Percentiles rank a stretch among this genome's conserved stretches.
These are phyloP conservation scores for Linepithema humile DNA, from an alignment of 1,140 invertebrate species.

Conservation along the genomic window DNA sequence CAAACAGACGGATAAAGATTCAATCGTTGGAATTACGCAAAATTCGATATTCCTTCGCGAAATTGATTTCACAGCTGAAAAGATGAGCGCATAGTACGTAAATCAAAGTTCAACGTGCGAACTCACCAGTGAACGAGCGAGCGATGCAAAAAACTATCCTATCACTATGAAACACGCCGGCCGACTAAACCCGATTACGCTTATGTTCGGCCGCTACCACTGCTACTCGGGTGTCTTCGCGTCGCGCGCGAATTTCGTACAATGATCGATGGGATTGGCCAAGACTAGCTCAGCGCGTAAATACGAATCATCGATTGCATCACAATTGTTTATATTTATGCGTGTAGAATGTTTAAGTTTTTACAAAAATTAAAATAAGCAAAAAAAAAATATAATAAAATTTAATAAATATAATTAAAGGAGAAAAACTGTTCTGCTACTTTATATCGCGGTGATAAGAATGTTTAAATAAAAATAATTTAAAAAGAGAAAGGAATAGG, in stretches of 20 bases:
- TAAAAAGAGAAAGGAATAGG: no score
- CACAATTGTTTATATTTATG: no score
- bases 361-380: no score
- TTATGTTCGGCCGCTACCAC: not conserved
- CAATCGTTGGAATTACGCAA: not conserved
- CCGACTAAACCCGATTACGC: slow-evolving; percentile 33
- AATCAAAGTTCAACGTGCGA: slow-evolving; percentile 31
- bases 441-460: no score
- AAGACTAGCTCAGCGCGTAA: not conserved
- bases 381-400: no score
- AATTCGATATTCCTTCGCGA: slow-evolving; percentile 9
- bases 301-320: slow-evolving; percentile 20
- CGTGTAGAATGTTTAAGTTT: no score
- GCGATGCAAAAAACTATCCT: not conserved
- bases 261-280: not conserved
- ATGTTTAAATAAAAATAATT: no score
- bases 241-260: slow-evolving; percentile 48
- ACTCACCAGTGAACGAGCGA: not conserved
- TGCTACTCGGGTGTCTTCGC: slow-evolving; percentile 34
- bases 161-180: slow-evolving; percentile 37
- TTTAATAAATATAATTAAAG: no score
- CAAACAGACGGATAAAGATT: no score
- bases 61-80: not conserved
- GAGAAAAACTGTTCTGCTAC: no score
- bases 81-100: not conserved